A percentile compares a stretch with the other conserved stretches of the same genome.
phyloP scores from a whole-genome alignment of 2,113 vertebrate species.

The Centrocercus urophasianus region DNA sequence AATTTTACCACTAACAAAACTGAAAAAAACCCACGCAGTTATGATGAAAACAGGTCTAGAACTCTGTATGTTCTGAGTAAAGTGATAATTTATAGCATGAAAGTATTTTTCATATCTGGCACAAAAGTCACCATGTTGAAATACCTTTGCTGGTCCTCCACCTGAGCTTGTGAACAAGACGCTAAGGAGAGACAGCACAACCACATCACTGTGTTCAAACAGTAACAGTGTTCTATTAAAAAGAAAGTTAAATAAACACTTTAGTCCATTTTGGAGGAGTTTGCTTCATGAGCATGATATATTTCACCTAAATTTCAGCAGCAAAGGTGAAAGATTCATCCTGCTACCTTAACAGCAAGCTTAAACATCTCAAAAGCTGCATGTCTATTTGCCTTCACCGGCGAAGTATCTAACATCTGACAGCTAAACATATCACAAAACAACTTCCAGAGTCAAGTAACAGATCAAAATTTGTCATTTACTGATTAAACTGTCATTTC shows the following conservation, averaged over 20 bases:
- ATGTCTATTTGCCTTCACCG: not conserved
- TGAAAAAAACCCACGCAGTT: not conserved
- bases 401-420: not conserved
- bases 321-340: not conserved
- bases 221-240: constrained; percentile 90
- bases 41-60: not conserved
- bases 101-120: not conserved
- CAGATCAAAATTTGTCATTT: not conserved
- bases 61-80: not conserved
- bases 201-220: constrained; percentile 95
- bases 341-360: not conserved
- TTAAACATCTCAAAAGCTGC: not conserved
- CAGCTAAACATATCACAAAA: not conserved
- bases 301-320: not conserved
- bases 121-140: not conserved
- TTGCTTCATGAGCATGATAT: not conserved
- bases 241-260: constrained; percentile 44
- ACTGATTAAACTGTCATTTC: not conserved
- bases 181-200: constrained; percentile 91
- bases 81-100: not conserved
- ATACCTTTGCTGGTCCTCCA: constrained; percentile 95
- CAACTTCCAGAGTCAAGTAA: not conserved
- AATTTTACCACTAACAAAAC: not conserved
- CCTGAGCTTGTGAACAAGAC: constrained; percentile 94
- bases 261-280: not conserved